Base-by-base conservation (phyloP, 2,888 invertebrate species). In the Sylvicola fuscatus region DNA sequence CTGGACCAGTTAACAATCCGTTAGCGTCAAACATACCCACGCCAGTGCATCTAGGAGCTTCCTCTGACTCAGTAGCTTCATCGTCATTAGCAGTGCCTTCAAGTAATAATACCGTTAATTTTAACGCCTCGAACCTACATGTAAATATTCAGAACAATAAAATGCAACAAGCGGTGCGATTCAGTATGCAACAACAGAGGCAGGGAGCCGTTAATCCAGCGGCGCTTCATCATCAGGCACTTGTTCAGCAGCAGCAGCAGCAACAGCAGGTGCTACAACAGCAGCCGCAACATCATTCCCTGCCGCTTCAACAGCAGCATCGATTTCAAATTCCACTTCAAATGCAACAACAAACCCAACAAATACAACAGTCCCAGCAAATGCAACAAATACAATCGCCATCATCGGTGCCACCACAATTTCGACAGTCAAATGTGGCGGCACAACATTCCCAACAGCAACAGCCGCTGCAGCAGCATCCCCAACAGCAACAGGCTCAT, bases 211-310 rank as follows among this genome's bases (percentile, higher is more conserved):
- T 8, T 29, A n/a, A 6, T 7, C 11, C 13, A 29, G 29, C 7
- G n/a, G 13, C 6, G n/a, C 14, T 39, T 10, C 33, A 32, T 14
- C 39, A 39, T 13, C 7, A 14, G 26, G 12, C 37, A 8, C 44
- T 44, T 33, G 43, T 44, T 34, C 47, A 47, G 16, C 50, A 51
- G 8, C 44, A 43, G 26, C 48, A 46, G 32, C 44, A 47, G 21
- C 46, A 46, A 38, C 32, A 35, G n/a, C 39, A 41, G 47, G 36
- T 46, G 27, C 45, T 45, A 21, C 45, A 46, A 29, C 44, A 44
- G 13, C 43, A 43, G 30, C 33, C 37, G 21, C 40, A 40, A 30
- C 40, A 36, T n/a, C 39, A 41, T 12, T 33, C 38, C 6, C n/a
- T 32, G 27, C 38, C 33, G 12, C 37, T 28, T 16, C 37, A 31